Percentiles rank a stretch among this genome's conserved stretches.
Evolutionary conservation across 2,888 invertebrate genomes (phyloP).

Genomic region (Eupithecia subumbrata): DNA sequence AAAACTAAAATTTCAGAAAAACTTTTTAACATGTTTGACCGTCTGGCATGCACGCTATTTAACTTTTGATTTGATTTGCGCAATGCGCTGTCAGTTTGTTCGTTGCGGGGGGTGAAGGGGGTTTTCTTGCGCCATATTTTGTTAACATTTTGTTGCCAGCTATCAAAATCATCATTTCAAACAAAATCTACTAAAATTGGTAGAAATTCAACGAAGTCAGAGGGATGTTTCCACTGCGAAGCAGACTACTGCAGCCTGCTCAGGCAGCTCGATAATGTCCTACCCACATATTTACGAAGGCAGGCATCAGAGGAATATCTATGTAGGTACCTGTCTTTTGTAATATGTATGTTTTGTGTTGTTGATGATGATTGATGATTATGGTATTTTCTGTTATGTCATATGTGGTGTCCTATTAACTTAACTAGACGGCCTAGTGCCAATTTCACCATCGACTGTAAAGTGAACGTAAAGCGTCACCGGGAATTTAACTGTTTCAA

Average conservation of each 20-base stretch:
- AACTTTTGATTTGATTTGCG: slow-evolving; percentile 67
- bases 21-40: slow-evolving; percentile 90
- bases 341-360: too few species aligned
- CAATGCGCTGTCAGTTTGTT: slow-evolving; percentile 71
- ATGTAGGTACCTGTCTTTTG: too few species aligned
- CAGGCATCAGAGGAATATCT: too few species aligned
- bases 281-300: too few species aligned
- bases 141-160: slow-evolving; percentile 51
- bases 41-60: slow-evolving; percentile 78
- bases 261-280: too few species aligned
- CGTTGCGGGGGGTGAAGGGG: slow-evolving; percentile 43
- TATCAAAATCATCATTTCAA: slow-evolving; percentile 10
- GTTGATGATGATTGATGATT: too few species aligned
- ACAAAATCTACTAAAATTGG: neutral
- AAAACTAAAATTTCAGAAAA: slow-evolving; percentile 87
- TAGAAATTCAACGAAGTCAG: neutral
- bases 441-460: neutral
- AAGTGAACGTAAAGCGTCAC: too few species aligned
- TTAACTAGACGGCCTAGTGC: too few species aligned
- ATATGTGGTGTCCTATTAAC: too few species aligned
- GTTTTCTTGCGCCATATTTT: slow-evolving; percentile 60
- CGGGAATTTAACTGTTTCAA: neutral
- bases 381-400: too few species aligned
- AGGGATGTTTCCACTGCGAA: too few species aligned
- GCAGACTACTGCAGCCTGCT: too few species aligned